phyloP scores from a whole-genome alignment of 1,140 invertebrate species.

The Trinorchestia longiramus region DNA sequence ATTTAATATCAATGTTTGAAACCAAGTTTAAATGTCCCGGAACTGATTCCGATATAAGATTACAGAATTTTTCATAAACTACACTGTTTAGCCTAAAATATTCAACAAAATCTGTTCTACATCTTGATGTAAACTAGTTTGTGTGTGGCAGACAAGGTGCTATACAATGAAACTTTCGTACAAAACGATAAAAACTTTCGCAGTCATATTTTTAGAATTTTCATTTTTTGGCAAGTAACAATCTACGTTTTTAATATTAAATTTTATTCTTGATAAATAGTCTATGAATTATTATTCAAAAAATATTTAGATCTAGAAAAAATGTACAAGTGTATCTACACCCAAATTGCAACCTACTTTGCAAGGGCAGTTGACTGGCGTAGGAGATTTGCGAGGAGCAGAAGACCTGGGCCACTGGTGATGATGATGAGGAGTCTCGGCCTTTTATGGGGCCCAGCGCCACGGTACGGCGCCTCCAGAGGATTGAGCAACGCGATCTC shows the following conservation, averaged over 20 bases:
- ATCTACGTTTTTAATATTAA: too few species aligned
- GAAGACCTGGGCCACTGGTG: slow-evolving; percentile 5
- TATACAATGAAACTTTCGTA: too few species aligned
- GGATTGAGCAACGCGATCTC: neutral
- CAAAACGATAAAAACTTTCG: too few species aligned
- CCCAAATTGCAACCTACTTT: neutral
- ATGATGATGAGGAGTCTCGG: neutral
- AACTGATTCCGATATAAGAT: neutral
- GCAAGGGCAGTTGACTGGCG: neutral
- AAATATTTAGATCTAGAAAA: neutral
- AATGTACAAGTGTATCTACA: neutral
- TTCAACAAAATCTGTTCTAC: neutral
- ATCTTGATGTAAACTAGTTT: neutral
- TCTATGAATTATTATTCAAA: too few species aligned
- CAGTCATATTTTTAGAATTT: too few species aligned
- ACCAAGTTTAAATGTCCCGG: too few species aligned
- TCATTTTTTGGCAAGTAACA: too few species aligned
- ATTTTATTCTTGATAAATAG: too few species aligned
- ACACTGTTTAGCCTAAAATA: neutral
- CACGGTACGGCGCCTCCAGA: neutral
- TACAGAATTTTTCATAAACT: neutral
- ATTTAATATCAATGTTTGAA: neutral
- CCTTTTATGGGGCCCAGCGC: neutral
- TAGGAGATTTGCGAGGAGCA: neutral
- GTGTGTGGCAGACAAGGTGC: too few species aligned